Conservation (phyloP, 2,888 invertebrate species). For the Ormyrus pomaceus region DNA sequence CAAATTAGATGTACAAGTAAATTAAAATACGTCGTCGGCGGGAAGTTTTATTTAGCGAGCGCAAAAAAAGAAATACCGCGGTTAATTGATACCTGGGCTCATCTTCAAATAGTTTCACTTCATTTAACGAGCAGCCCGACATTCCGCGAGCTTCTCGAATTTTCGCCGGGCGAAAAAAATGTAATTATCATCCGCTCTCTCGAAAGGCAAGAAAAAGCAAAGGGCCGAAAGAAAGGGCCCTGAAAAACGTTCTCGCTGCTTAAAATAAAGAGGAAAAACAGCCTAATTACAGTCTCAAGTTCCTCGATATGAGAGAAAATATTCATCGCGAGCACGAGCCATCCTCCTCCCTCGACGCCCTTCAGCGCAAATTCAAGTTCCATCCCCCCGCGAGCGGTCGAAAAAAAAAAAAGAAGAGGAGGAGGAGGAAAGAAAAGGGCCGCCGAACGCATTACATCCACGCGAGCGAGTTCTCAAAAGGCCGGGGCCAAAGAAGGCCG, state of each 20-base stretch:
- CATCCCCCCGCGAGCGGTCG: neutral
- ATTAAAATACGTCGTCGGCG: too few species aligned
- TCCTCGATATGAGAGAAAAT: conserved; percentile 45
- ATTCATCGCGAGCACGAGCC: conserved; percentile 25
- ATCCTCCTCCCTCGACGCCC: neutral
- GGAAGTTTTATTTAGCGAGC: too few species aligned
- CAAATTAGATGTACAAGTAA: too few species aligned
- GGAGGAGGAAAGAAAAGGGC: conserved; percentile 2
- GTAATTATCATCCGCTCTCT: conserved; percentile 19
- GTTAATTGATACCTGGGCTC: neutral
- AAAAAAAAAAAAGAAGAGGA: neutral
- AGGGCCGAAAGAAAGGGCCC: neutral
- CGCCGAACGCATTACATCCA: conserved; percentile 35
- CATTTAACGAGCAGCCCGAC: neutral
- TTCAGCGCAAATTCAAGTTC: conserved; percentile 37
- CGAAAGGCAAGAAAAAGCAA: too few species aligned
- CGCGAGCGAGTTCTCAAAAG: conserved; percentile 40
- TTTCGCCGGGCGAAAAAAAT: neutral
- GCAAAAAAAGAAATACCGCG: neutral
- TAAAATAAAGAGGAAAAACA: conserved; percentile 12
- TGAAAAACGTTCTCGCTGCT: neutral
- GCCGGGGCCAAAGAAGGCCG: conserved; percentile 3
- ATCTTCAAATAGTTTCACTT: conserved; percentile 1
- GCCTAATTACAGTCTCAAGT: conserved; percentile 42
- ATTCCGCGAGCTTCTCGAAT: neutral